Base-by-base conservation (phyloP, 2,113 vertebrate genomes). In the Ophthalmolycus amberensis region DNA sequence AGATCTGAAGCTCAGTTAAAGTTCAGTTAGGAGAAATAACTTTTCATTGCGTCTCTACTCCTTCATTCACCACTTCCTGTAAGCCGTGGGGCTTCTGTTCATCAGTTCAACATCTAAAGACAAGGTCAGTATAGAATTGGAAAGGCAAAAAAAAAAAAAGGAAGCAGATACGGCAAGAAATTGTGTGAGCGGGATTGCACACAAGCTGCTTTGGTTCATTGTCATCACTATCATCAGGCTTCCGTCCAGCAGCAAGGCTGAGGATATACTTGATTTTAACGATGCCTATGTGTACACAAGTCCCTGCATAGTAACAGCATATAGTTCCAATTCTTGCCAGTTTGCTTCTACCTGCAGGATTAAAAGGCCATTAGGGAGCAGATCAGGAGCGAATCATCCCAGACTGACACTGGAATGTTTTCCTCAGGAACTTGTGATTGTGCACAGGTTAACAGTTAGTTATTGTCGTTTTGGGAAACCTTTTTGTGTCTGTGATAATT, bases 1-100 rank as follows among this genome's bases (percentile, higher is more conserved):
- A 34, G n/a, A 54, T 75, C 25, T 62, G 27, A 56, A 32, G 54
- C 66, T 71, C 34, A 68, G 38, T 20, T 6, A 42, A 42, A 78
- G 34, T 62, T 64, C 3, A 54, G 38, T 60, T 11, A 50, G 44
- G 29, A 80, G 27, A 27, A 68, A 60, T 32, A 40, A 6, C 34
- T 80, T 29, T 44, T 76, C 62, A 38, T 58, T 15, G 22, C 27
- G 25, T 8, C 34, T 25, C 20, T 52, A 3, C 42, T 72, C 29
- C 7, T 72, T 42, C 25, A 52, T 83, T 78, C 34, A 68, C 37
- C 29, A 8, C 44, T 46, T 34, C n/a, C 22, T 64, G 22, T 46
- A 63, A 42, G 52, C 42, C 27, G 62, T 4, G 22, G 52, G 14
- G 79, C n/a, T 22, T 38, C 70, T 22, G 10, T 80, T 50, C 27